Evolutionary conservation across 2,113 vertebrate species (phyloP), one percentile per base, ranked within the genome.

Genomic region (Ceyx melanurus): DNA sequence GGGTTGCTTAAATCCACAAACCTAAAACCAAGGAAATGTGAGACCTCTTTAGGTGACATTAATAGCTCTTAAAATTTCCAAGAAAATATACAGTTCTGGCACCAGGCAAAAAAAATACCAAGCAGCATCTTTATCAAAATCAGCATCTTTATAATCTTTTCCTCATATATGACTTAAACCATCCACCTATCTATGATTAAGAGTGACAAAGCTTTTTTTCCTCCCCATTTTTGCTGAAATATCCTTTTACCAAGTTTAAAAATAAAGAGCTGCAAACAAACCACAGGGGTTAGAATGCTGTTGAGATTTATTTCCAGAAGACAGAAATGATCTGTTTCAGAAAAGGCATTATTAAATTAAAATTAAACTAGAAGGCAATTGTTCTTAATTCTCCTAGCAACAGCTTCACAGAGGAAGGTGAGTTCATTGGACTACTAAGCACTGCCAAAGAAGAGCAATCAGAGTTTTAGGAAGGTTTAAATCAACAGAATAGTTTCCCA

Each of bases 361-460:
- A 89, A 74, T 77, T 76, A 88, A 77, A 89, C 56, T 46, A 48
- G 43, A 83, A 90, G 57, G 28, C 86, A 74, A 88, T 58, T 82
- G 60, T 5, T 76, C 80, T 84, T 71, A 87, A 61, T 86, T 94
- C 84, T 76, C 60, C 45, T 83, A 88, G 77, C 46, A 91, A 93
- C 42, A 1, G 81, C 50, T 84, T 91, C 50, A 88, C 60, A 48
- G 40, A 84, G n/a, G 60, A 88, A 89, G 71, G 68, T 84, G 72
- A 56, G 51, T 90, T 82, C 45, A 72, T 2, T 78, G 64, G 57
- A 76, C 43, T 85, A 82, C 61, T 80, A 57, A 89, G 89, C 19
- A 53, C 2, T 6, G 57, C 37, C 46, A 57, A 9, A 21, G 37
- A 85, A 93, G 70, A 87, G 37, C 68, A 72, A 77, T 54, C 45